These are phyloP conservation scores for Diplogasteroides magnus DNA, from an alignment of 1,140 invertebrate species.

Conservation along the genomic window DNA sequence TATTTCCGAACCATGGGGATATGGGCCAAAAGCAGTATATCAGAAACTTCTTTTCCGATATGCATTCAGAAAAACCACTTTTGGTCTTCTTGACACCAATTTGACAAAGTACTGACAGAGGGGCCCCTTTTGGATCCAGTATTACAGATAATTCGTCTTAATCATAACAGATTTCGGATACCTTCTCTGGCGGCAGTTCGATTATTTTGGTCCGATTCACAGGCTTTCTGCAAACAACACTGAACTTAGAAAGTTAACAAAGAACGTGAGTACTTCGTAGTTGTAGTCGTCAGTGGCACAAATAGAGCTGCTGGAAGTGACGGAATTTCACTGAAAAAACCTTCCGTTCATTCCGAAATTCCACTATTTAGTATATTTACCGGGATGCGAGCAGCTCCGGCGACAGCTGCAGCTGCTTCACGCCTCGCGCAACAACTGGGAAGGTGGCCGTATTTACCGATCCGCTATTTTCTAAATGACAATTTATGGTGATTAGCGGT, in stretches of 20 bases:
- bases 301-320: not conserved
- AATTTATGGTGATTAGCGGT: not conserved
- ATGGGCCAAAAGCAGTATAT: no score
- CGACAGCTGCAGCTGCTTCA: not conserved
- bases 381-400: not conserved
- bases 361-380: not conserved
- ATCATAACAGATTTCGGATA: not conserved
- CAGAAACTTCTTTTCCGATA: no score
- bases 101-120: not conserved
- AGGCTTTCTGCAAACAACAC: no score
- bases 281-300: not conserved
- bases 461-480: not conserved
- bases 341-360: not conserved
- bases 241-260: not conserved
- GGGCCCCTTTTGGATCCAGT: not conserved
- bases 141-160: not conserved
- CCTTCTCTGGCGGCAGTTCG: not conserved
- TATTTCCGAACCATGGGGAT: not conserved
- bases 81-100: no score
- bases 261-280: not conserved
- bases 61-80: no score
- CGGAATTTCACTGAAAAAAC: not conserved
- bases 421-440: not conserved
- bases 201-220: not conserved
- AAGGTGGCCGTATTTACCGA: not conserved